Percentiles rank a stretch among this genome's conserved stretches.
Evolutionary conservation across 2,797 vertebrate genomes (phyloP).

Genomic region (Typhlichthys subterraneus): DNA sequence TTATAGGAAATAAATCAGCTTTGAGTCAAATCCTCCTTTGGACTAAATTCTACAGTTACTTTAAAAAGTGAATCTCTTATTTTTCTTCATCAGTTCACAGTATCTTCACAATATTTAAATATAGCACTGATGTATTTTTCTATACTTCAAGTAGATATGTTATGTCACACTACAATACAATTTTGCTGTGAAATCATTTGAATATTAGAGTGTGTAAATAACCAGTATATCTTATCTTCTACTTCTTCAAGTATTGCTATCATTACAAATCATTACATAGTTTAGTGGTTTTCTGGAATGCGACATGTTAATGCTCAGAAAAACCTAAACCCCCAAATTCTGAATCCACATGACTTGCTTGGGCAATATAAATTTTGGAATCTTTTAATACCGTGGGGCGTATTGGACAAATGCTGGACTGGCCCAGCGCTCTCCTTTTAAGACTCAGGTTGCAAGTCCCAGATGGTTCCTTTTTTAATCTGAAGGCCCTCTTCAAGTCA

Average conservation of each 20-base stretch:
- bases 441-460: conserved; percentile 75
- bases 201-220: conserved; percentile 4
- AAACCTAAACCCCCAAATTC: too few species aligned
- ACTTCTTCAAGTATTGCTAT: background rate
- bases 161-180: background rate
- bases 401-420: background rate
- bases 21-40: conserved; percentile 22
- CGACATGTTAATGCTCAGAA: background rate
- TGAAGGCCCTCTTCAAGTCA: conserved; percentile 70
- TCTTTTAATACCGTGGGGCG: conserved; percentile 3
- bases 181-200: background rate
- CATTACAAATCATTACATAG: background rate
- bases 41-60: conserved; percentile 19
- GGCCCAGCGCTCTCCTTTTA: conserved; percentile 45
- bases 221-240: conserved; percentile 1
- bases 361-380: background rate
- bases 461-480: conserved; percentile 77
- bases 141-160: background rate
- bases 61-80: conserved; percentile 2
- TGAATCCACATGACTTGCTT: too few species aligned
- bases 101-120: conserved; percentile 1
- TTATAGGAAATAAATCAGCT: conserved; percentile 26
- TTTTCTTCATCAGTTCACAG: conserved; percentile 8
- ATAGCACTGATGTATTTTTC: background rate
- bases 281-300: background rate